Base-by-base conservation (phyloP, 1,140 invertebrate species). In the Drosophila pseudoobscura region DNA sequence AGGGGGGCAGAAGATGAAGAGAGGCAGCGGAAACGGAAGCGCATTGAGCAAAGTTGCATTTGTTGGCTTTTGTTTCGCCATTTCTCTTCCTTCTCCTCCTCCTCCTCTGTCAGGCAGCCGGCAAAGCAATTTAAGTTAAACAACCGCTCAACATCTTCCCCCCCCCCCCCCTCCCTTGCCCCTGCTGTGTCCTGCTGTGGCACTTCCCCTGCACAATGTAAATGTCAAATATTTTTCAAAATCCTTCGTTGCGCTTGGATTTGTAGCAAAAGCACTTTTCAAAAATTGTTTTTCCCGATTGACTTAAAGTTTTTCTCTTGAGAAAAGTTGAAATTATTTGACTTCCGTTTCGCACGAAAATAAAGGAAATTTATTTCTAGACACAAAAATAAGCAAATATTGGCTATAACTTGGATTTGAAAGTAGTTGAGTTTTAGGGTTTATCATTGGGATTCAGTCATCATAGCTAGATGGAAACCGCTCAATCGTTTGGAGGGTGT, bases 81-180 rank as follows among this genome's bases (percentile, higher is more conserved):
- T 74, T 64, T 80, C 55, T 54, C 47, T 13, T 13, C 22, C 39
- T 24, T 22, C 35, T 15, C 17, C 22, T 11, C 11, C 20, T 45
- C 20, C 15, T 13, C 1, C 9, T 11, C 71, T 1, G 63, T 43
- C 49, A 55, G 64, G 35, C 35, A 59, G 50, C 47, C 63, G 65
- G 82, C 78, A 82, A 85, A 85, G 82, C 82, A 85, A 85, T 85
- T 85, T 85, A 85, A 85, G 82, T 85, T 85, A 87, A 85, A 85
- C 82, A 85, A 87, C 82, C 78, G 69, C 74, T 65, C 61, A 75
- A 56, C 58, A 71, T 55, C 41, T 17, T 6, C 46, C 29, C 43
- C 29, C 5, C 20, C 29, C 41, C 15, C 22, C 41, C 47, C 35
- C 22, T 13, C 11, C 11, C 41, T 15, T 15, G 15, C 24, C 29